Percentiles rank a stretch among this genome's conserved stretches.
Evolutionary conservation across 2,888 invertebrate genomes (phyloP).

Genomic region (Orchesellides sinensis): DNA sequence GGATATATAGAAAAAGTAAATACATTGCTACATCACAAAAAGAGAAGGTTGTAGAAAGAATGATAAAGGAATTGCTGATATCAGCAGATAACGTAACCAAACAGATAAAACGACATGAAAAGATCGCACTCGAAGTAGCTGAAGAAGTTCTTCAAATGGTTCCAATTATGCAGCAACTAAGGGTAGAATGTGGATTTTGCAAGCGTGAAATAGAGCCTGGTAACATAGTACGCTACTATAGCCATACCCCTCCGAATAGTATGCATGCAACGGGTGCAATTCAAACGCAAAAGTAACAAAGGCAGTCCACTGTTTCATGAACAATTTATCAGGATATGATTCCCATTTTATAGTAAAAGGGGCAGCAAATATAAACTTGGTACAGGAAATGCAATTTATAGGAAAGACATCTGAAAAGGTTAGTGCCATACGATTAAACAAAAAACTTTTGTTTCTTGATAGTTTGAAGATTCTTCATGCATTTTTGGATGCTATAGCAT

Average conservation of each 20-base stretch:
- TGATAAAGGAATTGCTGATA: not conserved
- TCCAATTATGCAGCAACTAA: not conserved
- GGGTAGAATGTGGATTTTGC: not conserved
- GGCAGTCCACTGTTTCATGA: not conserved
- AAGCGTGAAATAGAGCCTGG: not conserved
- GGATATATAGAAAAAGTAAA: not conserved
- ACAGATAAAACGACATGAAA: not conserved
- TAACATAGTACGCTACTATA: not conserved
- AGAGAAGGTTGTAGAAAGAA: not conserved
- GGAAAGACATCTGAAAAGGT: not conserved
- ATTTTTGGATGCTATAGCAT: not conserved
- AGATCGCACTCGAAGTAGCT: not conserved
- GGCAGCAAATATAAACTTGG: not conserved
- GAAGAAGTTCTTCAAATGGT: not conserved
- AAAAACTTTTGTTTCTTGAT: not conserved
- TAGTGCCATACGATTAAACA: not conserved
- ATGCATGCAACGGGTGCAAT: not conserved
- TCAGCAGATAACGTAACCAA: not conserved
- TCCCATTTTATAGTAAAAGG: not conserved
- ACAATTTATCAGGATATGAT: not conserved
- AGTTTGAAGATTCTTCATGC: not conserved
- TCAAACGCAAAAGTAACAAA: not conserved
- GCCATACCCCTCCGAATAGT: not conserved
- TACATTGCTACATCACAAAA: not conserved
- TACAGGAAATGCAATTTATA: not conserved